Conservation (phyloP, 92 coral and sea anemone genomes). For the Palythoa grandis region DNA sequence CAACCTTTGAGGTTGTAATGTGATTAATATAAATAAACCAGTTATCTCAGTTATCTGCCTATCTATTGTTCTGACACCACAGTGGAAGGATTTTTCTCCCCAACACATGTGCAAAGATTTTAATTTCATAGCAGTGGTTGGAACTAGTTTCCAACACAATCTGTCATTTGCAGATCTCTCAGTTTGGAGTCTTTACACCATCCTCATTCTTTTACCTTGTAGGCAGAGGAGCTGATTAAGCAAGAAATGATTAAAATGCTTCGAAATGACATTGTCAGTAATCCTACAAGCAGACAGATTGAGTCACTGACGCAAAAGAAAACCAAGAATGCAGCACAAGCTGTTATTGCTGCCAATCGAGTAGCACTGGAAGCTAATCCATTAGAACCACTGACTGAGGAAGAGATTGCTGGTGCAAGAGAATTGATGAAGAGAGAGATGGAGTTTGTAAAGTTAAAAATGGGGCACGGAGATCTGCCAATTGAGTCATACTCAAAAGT, state of each 20-base stretch:
- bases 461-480: constrained; percentile 94
- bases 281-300: constrained; percentile 84
- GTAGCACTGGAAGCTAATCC: constrained; percentile 81
- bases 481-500: constrained; percentile 96
- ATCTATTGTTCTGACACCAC: too few relatives aligned
- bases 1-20: too few relatives aligned
- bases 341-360: constrained; percentile 84
- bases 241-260: constrained; percentile 94
- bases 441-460: constrained; percentile 86
- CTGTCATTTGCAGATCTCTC: background rate
- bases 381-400: constrained; percentile 82
- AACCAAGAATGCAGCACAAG: constrained; percentile 78
- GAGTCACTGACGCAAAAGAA: constrained; percentile 93
- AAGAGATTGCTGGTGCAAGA: constrained; percentile 82
- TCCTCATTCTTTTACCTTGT: background rate
- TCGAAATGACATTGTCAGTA: constrained; percentile 85
- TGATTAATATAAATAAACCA: too few relatives aligned
- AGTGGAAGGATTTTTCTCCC: too few relatives aligned
- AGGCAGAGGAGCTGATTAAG: constrained; percentile 98
- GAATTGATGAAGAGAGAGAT: constrained; percentile 74
- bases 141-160: too few relatives aligned
- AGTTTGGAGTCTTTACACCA: background rate
- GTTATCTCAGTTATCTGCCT: too few relatives aligned
- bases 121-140: too few relatives aligned
- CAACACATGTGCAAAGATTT: too few relatives aligned